Conservation (phyloP, 2,888 invertebrate genomes). For the Serrognathus titanus region DNA sequence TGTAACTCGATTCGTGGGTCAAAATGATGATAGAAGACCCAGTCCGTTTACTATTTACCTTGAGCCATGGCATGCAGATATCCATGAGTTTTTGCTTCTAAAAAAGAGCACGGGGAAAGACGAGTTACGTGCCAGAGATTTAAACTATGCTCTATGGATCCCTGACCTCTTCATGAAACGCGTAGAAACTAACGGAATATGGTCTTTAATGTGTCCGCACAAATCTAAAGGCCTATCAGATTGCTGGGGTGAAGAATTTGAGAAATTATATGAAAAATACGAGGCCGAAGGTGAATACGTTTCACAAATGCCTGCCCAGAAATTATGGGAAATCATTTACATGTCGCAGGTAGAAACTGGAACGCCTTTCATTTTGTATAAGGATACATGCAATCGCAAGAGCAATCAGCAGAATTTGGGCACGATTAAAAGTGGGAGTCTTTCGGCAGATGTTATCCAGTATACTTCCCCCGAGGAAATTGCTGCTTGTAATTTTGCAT, state of each 20-base stretch:
- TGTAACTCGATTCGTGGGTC: conserved; percentile 94
- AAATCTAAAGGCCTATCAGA: conserved; percentile 87
- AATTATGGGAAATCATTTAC: conserved; percentile 91
- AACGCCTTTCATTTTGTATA: conserved; percentile 95
- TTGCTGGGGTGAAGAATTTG: conserved; percentile 94
- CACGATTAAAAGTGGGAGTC: conserved; percentile 95
- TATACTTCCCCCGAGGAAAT: conserved; percentile 93
- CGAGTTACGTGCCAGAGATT: conserved; percentile 88
- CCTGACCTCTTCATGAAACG: conserved; percentile 98
- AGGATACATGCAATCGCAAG: conserved; percentile 95
- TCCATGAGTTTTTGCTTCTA: conserved; percentile 91
- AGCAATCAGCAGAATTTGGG: conserved; percentile 98
- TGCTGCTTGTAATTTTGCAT: conserved; percentile 97
- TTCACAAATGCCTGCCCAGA: conserved; percentile 72
- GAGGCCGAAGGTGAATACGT: conserved; percentile 70
- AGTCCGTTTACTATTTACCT: conserved; percentile 97
- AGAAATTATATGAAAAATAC: conserved; percentile 79
- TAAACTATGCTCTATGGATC: conserved; percentile 97
- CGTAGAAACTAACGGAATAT: conserved; percentile 76
- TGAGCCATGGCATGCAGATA: conserved; percentile 98
- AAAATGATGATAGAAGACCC: conserved; percentile 96
- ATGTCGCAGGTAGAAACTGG: conserved; percentile 97
- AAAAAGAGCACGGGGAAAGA: conserved; percentile 96
- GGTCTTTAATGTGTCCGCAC: conserved; percentile 98
- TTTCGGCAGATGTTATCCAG: conserved; percentile 97